phyloP scores from a whole-genome alignment of 53 echinoderm and acorn worm genomes.

The Paracentrotus lividus region DNA sequence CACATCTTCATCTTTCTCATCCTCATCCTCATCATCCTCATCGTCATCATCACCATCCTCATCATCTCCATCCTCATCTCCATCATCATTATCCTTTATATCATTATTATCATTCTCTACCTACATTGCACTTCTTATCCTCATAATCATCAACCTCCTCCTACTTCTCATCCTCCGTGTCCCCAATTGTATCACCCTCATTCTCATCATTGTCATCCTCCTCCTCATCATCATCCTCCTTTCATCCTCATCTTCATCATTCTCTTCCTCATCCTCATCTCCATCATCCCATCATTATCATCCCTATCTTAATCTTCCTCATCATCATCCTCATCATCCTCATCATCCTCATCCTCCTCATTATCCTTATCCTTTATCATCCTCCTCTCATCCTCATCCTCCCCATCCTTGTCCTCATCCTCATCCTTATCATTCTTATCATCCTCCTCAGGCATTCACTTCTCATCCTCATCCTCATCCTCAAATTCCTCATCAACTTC shows the following conservation, averaged over 20 bases:
- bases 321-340: conserved; percentile 1
- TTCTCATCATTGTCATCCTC: neutral
- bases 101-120: neutral
- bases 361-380: neutral
- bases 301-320: neutral
- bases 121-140: neutral
- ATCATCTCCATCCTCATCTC: neutral
- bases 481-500: neutral
- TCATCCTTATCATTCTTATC: neutral
- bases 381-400: neutral
- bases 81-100: neutral
- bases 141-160: neutral
- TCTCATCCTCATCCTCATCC: neutral
- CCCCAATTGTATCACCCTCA: neutral
- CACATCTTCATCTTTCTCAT: neutral
- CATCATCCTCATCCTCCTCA: neutral
- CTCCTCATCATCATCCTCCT: neutral
- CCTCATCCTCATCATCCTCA: neutral
- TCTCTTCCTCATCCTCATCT: neutral
- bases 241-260: conserved; percentile 6
- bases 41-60: neutral
- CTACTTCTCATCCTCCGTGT: neutral
- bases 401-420: neutral
- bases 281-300: neutral
- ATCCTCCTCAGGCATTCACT: neutral